Base-by-base conservation (phyloP, 2,888 invertebrate genomes). In the Scelioninae gen. 1 region DNA sequence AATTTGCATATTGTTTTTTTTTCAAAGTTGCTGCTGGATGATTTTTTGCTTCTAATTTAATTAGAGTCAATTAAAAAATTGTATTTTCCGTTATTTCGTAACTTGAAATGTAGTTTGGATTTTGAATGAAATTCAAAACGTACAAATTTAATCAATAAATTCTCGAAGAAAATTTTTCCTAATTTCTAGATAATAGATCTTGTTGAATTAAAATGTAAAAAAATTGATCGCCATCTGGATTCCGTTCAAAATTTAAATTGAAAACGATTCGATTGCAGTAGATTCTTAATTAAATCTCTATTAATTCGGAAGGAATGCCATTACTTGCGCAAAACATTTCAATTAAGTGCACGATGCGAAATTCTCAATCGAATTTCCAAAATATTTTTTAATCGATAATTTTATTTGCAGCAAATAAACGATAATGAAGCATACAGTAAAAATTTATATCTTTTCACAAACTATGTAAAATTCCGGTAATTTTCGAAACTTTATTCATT, bases 261-360 rank as follows among this genome's bases (percentile, higher is more conserved):
- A 75, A 66, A 60, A 51, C 43, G 16, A 40, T 13, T 51, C 38
- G 40, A 69, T 58, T 58, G 51, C 40, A 23, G 32, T 45, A 49
- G 10, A 53, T 55, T 63, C 47, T 49, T 66, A 49, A 60, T 34
- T 58, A 60, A 58, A 60, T 60, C 60, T 66, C 58, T 31, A 58
- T 66, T 51, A 51, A 66, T 66, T 58, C 66, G 31, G 49, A 23
- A 38, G 51, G 58, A 75, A 66, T 75, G 43, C 23, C 43, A 66
- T 66, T 51, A 60, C 60, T 68, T 60, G 29, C 31, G 53, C 68
- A 60, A 76, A 75, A 76, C 40, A 76, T 66, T 66, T 76, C 51
- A 56, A 43, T 58, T n/a, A 58, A 65, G 38, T 43, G 51, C 43
- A 34, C 32, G 40, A 76, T 8, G n/a, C 23, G 23, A 60, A 29